Conservation (phyloP, 2,797 vertebrate genomes). For the Pagetopsis macropterus region DNA sequence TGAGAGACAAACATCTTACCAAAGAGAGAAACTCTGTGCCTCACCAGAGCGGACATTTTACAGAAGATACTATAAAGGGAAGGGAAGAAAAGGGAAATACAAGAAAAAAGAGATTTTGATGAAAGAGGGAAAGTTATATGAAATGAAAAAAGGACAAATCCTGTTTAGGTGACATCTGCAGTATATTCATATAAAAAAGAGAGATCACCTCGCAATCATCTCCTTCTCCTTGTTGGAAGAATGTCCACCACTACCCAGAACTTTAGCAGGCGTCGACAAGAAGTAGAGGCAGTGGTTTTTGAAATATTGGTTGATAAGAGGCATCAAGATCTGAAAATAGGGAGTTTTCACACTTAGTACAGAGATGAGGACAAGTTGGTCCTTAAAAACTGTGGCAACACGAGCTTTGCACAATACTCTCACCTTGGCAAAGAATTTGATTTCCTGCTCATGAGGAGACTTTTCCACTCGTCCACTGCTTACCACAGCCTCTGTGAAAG, state of each 20-base stretch:
- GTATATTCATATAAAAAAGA: background rate
- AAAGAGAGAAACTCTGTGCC: slow-evolving; percentile 95
- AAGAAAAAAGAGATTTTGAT: slow-evolving; percentile 26
- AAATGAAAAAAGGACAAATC: slow-evolving; percentile 1
- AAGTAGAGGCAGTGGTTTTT: slow-evolving; percentile 98
- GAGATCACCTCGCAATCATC: slow-evolving; percentile 92
- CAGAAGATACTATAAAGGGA: slow-evolving; percentile 90
- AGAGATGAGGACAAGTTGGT: background rate
- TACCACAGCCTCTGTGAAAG: slow-evolving; percentile 90
- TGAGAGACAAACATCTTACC: slow-evolving; percentile 83
- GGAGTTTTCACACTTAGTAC: slow-evolving; percentile 24
- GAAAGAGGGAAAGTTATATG: background rate
- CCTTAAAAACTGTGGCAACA: background rate
- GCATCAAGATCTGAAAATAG: slow-evolving; percentile 88
- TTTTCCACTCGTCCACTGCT: slow-evolving; percentile 96
- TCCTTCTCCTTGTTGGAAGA: slow-evolving; percentile 97
- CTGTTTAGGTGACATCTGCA: background rate
- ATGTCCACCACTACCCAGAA: slow-evolving; percentile 92
- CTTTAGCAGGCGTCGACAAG: slow-evolving; percentile 92
- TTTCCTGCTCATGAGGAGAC: slow-evolving; percentile 96
- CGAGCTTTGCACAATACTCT: slow-evolving; percentile 11
- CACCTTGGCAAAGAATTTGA: slow-evolving; percentile 97
- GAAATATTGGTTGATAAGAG: slow-evolving; percentile 95
- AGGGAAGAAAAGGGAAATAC: slow-evolving; percentile 38
- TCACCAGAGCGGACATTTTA: slow-evolving; percentile 94